Base-by-base conservation (phyloP, 2,797 vertebrate species). In the Strix occidentalis region DNA sequence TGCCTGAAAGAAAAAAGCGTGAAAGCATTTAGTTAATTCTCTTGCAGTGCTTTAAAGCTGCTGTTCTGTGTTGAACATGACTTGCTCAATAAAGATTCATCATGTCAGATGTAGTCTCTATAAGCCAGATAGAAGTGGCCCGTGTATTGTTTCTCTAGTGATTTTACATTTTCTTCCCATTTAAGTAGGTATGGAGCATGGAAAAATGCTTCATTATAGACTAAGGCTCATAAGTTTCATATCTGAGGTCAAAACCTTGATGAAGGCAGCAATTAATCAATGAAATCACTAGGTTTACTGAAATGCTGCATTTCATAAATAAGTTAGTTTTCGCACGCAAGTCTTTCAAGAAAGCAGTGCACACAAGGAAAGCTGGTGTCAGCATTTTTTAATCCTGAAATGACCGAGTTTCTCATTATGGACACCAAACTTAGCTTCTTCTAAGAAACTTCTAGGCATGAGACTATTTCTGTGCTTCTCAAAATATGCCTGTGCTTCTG, bases 341-440 rank as follows among this genome's bases (percentile, higher is more conserved):
- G 70, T 76, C 80, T 88, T 91, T 92, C 72, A 89, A 75, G 89
- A 88, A 91, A 95, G 53, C 74, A 35, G 43, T 21, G 21, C 56
- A 50, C 3, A 4, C 56, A 72, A 63, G 70, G 69, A 81, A 84
- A 88, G 48, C 72, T 84, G 37, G 15, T 66, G 56, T 97, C 93
- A 96, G 91, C 93, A 79, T 39, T 61, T 97, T 96, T 90, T 72
- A 84, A 90, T 94, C 91, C 89, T 76, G 89, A 93, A 91, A 84
- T 93, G 92, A 93, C 82, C 3, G 8, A 92, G 39, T 91, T 96
- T 75, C 79, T 85, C 19, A 60, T 85, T 78, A 50, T 24, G 61
- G 84, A 75, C 95, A 83, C 84, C 35, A 94, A 84, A 93, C 87
- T 94, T 90, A 89, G 53, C 86, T 89, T 43, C 61, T 92, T 94